phyloP scores from a whole-genome alignment of 2,888 invertebrate species.

The Ethmia dodecea region DNA sequence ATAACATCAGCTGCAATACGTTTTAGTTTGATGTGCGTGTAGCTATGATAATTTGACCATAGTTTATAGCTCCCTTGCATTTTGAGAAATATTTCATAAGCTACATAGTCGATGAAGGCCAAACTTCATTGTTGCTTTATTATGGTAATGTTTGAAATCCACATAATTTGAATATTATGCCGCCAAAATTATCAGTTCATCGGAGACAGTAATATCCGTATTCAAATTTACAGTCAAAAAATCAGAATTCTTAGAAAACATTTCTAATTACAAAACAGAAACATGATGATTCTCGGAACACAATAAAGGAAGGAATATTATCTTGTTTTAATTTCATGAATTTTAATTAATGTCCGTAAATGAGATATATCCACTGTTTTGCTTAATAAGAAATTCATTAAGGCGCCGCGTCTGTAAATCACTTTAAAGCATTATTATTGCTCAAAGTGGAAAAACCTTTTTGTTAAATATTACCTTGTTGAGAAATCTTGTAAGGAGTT shows the following conservation, averaged over 20 bases:
- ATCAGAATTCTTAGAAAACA: conserved; percentile 5
- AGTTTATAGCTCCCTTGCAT: too few relatives aligned
- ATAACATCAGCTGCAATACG: too few relatives aligned
- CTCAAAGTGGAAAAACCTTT: conserved; percentile 17
- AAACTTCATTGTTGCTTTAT: too few relatives aligned
- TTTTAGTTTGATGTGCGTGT: too few relatives aligned
- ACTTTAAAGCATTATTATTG: conserved; percentile 24
- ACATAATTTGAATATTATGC: too few relatives aligned
- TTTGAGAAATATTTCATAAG: too few relatives aligned
- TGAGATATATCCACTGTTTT: conserved; percentile 17
- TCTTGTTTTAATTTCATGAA: conserved; percentile 13
- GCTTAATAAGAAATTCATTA: conserved; percentile 23
- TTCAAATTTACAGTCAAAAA: too few relatives aligned
- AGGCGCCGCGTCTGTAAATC: conserved; percentile 20
- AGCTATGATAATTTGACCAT: too few relatives aligned
- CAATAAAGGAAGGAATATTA: conserved; percentile 3
- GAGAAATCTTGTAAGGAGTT: conserved; percentile 15
- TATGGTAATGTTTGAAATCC: too few relatives aligned
- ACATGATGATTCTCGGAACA: background rate
- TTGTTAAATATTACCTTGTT: conserved; percentile 15
- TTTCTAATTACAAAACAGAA: conserved; percentile 2
- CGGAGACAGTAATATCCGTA: too few relatives aligned
- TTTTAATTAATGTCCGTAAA: conserved; percentile 19
- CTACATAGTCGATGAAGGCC: too few relatives aligned
- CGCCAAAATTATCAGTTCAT: too few relatives aligned